Conservation (phyloP, 1,140 invertebrate species). For the Nasonia giraulti region DNA sequence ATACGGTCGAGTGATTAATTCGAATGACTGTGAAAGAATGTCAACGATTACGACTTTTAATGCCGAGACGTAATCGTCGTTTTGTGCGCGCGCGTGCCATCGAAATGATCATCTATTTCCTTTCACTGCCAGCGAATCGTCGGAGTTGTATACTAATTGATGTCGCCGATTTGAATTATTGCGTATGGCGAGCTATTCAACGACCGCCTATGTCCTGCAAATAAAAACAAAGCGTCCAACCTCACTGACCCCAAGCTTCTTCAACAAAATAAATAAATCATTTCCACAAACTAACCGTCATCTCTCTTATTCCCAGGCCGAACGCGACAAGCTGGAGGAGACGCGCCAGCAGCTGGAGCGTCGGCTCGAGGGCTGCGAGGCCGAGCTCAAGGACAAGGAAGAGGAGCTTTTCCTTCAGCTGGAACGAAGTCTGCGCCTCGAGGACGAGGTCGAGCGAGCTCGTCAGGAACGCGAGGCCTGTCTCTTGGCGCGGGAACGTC, state of each 20-base stretch:
- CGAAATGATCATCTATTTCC: neutral
- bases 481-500: slow-evolving; percentile 59
- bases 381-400: slow-evolving; percentile 77
- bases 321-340: slow-evolving; percentile 76
- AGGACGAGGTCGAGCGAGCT: slow-evolving; percentile 77
- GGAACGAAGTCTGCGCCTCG: slow-evolving; percentile 76
- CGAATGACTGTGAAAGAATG: neutral
- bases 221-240: no score
- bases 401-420: slow-evolving; percentile 79
- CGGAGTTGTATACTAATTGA: no score
- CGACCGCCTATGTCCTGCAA: no score
- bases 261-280: no score
- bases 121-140: neutral
- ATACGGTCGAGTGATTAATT: neutral
- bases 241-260: no score
- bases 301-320: slow-evolving; percentile 70
- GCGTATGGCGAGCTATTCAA: no score
- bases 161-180: no score
- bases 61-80: neutral
- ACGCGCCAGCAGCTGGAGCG: slow-evolving; percentile 73
- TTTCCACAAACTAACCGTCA: no score
- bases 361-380: slow-evolving; percentile 75
- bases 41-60: slow-evolving; percentile 4
- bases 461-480: slow-evolving; percentile 64
- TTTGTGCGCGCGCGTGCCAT: neutral